phyloP scores from a whole-genome alignment of 2,888 invertebrate genomes.

The Hedychridium roseum region DNA sequence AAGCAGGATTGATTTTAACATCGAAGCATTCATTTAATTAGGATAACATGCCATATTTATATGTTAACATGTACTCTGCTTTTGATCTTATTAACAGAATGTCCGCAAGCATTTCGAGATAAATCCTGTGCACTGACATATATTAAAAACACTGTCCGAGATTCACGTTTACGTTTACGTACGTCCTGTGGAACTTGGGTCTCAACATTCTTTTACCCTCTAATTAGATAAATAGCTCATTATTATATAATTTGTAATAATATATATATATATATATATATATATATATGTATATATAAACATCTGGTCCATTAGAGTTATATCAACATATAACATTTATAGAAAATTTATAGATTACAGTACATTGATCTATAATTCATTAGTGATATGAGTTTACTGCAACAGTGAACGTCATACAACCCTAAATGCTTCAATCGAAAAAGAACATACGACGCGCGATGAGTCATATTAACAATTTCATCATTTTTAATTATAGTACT shows the following conservation, averaged over 20 bases:
- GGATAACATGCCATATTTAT: constrained; percentile 23
- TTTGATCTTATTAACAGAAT: constrained; percentile 1
- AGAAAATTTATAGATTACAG: constrained; percentile 59
- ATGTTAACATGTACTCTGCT: constrained; percentile 10
- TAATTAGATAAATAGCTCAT: constrained; percentile 56
- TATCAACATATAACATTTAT: constrained; percentile 62
- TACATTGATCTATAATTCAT: constrained; percentile 52
- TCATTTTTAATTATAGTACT: constrained; percentile 14
- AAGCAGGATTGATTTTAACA: constrained; percentile 4
- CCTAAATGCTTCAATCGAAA: constrained; percentile 19
- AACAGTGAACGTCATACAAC: constrained; percentile 50
- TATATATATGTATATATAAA: constrained; percentile 49
- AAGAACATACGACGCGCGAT: constrained; percentile 15
- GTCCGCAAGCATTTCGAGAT: constrained; percentile 25
- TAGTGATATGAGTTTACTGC: constrained; percentile 53
- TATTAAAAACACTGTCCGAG: constrained; percentile 25
- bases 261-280: no score
- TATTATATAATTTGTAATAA: constrained; percentile 53
- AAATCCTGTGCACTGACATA: constrained; percentile 33
- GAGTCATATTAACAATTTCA: constrained; percentile 6
- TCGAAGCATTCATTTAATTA: constrained; percentile 8
- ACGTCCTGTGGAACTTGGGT: constrained; percentile 48
- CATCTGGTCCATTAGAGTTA: constrained; percentile 63
- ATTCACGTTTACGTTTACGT: constrained; percentile 30
- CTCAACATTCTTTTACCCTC: constrained; percentile 42